Conservation (phyloP, 2,888 invertebrate genomes). For the Chloroclysta siterata region DNA sequence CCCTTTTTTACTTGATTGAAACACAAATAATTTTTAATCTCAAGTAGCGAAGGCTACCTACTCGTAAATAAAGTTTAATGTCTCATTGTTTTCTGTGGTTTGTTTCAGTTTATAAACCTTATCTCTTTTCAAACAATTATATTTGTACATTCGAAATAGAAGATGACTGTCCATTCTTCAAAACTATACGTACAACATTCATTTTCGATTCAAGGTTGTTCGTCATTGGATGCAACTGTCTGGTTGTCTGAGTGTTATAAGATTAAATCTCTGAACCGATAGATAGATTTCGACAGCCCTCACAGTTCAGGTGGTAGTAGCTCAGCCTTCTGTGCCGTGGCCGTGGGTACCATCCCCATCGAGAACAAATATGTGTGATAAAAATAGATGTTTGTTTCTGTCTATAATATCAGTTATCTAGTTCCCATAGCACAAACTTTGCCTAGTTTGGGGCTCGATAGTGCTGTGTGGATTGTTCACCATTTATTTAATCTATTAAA, state of each 20-base stretch:
- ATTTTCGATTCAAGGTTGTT: constrained; percentile 12
- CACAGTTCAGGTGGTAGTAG: too few species aligned
- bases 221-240: background rate
- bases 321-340: too few species aligned
- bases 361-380: too few species aligned
- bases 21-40: background rate
- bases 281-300: too few species aligned
- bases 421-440: too few species aligned
- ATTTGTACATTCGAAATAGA: constrained; percentile 8
- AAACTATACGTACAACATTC: constrained; percentile 2
- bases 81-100: constrained; percentile 34
- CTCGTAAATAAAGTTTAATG: constrained; percentile 18
- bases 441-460: too few species aligned
- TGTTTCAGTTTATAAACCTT: constrained; percentile 26
- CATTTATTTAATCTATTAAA: too few species aligned
- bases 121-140: constrained; percentile 8
- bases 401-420: too few species aligned
- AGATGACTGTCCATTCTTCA: constrained; percentile 6
- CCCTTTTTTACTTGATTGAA: background rate
- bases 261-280: too few species aligned
- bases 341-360: too few species aligned
- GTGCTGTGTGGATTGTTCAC: too few species aligned
- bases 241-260: background rate
- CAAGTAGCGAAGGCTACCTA: background rate
- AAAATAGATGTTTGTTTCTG: too few species aligned